A percentile compares a stretch with the other conserved stretches of the same genome.
Evolutionary conservation across 2,113 vertebrate species (phyloP).

Genomic region (Odontesthes bonariensis): DNA sequence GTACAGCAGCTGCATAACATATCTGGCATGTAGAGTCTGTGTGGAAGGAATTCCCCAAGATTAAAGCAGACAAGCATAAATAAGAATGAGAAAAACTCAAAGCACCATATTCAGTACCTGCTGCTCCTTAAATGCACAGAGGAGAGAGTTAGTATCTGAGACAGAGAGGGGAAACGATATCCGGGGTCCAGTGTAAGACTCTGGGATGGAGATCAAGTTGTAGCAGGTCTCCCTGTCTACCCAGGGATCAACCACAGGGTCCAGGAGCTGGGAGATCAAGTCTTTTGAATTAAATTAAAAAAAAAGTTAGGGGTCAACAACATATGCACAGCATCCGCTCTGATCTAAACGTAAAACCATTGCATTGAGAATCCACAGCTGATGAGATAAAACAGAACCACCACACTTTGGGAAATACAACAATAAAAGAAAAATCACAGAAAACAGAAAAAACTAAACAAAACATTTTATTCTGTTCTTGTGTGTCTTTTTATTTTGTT

Average conservation of each 20-base stretch:
- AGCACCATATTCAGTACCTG: constrained; percentile 78
- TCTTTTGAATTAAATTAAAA: constrained; percentile 58
- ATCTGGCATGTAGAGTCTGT: constrained; percentile 92
- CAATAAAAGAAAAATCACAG: too few species aligned
- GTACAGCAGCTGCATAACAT: constrained; percentile 89
- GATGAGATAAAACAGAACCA: too few species aligned
- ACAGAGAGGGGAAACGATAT: constrained; percentile 91
- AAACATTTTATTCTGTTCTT: too few species aligned
- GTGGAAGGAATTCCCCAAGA: constrained; percentile 1
- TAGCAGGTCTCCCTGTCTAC: constrained; percentile 73
- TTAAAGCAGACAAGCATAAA: background rate
- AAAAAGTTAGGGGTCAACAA: background rate
- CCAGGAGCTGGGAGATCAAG: constrained; percentile 85
- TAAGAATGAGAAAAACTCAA: background rate
- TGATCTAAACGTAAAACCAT: background rate
- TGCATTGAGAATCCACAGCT: background rate
- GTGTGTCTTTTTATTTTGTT: too few species aligned
- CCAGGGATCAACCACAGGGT: constrained; percentile 72
- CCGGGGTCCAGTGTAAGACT: constrained; percentile 89
- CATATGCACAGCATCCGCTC: background rate
- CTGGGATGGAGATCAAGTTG: constrained; percentile 84
- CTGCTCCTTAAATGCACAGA: constrained; percentile 89
- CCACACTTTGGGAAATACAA: too few species aligned
- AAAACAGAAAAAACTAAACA: too few species aligned
- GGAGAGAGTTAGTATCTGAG: constrained; percentile 85